phyloP scores from a whole-genome alignment of 1,140 invertebrate species.

The Zaprionus lachaisei region DNA sequence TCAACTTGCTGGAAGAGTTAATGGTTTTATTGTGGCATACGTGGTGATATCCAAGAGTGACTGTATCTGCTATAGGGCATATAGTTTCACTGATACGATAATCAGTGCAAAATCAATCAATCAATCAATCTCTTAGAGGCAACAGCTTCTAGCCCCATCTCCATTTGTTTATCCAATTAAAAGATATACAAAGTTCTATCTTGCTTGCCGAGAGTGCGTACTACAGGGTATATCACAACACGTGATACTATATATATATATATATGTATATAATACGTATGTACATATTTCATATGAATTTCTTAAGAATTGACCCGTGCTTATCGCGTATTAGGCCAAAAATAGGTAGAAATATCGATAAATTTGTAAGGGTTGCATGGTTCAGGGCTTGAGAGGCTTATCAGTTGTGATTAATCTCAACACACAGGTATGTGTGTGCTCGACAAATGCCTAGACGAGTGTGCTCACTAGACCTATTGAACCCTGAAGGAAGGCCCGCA shows the following conservation, averaged over 20 bases:
- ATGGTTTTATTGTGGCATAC: not conserved
- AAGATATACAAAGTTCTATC: no score
- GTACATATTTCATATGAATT: no score
- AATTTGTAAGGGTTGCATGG: conserved; percentile 1
- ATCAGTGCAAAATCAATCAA: no score
- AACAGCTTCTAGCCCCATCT: no score
- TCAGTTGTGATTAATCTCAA: conserved; percentile 21
- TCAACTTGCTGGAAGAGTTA: not conserved
- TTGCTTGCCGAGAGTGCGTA: no score
- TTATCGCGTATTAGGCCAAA: not conserved
- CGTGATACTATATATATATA: not conserved
- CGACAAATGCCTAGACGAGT: not conserved
- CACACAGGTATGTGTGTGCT: not conserved
- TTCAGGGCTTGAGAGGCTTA: conserved; percentile 1
- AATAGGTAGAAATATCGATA: not conserved
- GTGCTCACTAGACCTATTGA: conserved; percentile 1
- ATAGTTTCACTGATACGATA: no score
- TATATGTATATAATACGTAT: no score
- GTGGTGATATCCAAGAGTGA: not conserved
- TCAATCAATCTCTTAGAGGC: not conserved
- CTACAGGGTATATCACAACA: not conserved
- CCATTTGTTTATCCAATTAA: no score
- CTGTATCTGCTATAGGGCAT: not conserved
- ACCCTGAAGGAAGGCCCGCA: not conserved
- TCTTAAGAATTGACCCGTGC: not conserved